These are phyloP conservation scores for Notolabrus celidotus DNA, from an alignment of 2,797 vertebrate species.

Conservation along the genomic window DNA sequence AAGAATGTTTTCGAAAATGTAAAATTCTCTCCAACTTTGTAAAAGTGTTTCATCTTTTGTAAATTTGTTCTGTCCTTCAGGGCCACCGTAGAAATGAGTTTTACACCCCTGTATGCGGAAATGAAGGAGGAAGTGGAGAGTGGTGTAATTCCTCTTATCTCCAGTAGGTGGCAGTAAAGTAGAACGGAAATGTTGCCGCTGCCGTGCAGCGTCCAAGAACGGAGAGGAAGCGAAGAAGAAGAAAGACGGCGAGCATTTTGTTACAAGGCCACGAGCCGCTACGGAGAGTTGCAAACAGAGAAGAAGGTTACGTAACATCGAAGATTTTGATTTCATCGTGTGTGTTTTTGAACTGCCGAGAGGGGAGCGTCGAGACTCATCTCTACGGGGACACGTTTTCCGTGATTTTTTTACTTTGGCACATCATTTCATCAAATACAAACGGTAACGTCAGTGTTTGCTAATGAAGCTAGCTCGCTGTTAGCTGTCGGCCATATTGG, in stretches of 20 bases:
- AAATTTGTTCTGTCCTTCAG: too few relatives aligned
- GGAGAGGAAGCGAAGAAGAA: constrained; percentile 49
- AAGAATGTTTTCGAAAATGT: too few relatives aligned
- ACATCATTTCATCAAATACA: constrained; percentile 42
- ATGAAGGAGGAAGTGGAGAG: too few relatives aligned
- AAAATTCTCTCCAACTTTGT: too few relatives aligned
- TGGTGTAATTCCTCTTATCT: not conserved
- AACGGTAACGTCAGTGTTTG: constrained; percentile 75
- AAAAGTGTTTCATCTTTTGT: too few relatives aligned
- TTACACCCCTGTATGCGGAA: too few relatives aligned
- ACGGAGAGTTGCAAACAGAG: constrained; percentile 14
- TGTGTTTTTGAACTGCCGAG: constrained; percentile 20
- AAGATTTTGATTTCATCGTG: constrained; percentile 19
- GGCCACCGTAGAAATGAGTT: too few relatives aligned
- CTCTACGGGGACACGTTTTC: constrained; percentile 6
- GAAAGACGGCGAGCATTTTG: constrained; percentile 38
- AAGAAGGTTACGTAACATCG: constrained; percentile 63
- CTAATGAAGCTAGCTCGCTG: constrained; percentile 50
- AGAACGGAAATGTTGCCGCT: rapidly evolving
- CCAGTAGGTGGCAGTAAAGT: constrained; percentile 46
- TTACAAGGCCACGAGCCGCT: constrained; percentile 63
- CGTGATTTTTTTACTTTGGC: constrained; percentile 55
- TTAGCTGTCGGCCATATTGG: constrained; percentile 52
- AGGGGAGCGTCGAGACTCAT: constrained; percentile 31
- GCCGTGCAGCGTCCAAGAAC: not conserved